Base-by-base conservation (phyloP, 2,797 vertebrate genomes). In the Orientallactaga sibirica region DNA sequence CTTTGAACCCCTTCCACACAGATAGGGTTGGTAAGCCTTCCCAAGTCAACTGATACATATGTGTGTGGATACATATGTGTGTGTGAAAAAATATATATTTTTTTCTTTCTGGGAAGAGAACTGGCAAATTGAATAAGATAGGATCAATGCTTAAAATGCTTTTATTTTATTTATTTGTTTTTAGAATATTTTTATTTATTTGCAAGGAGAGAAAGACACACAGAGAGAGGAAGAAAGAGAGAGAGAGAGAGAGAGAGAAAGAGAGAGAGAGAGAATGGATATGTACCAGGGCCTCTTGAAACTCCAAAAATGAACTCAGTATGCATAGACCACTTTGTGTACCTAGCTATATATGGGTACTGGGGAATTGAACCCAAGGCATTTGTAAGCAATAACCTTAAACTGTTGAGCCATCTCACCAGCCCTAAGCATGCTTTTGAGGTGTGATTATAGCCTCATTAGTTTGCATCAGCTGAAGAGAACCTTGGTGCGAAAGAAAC, bases 371-470 rank as follows among this genome's bases (percentile, higher is more conserved):
- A 58, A 58, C 55, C 16, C 12, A 58, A 58, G 55, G 55, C 10
- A 58, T 15, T 58, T 58, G 55, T 4, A 4, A 58, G 55, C 55
- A 58, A 16, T 3, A 58, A 14, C 55, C 15, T 58, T 58, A 58
- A 58, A 48, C 48, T 48, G 48, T 10, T 48, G 16, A 58, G 55
- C 55, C 12, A 16, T 58, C 55, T 16, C 55, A 58, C 16, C 16
- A 58, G 55, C 55, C 55, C 55, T 58, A 58, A 4, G 16, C 55
- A 58, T 58, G 55, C 16, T 58, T 67, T 93, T 41, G 20, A 41
- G 64, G 19, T 33, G 19, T 66, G n/a, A 33, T 90, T 92, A 66
- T 79, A 90, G 55, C 95, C 33, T 95, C 68, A 80, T 86, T 33
- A 74, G 43, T 93, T 92, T 95, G 48, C 22, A 94, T 71, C 64